Evolutionary conservation across 2,113 vertebrate genomes (phyloP).

Genomic region (Hyaena hyaena): DNA sequence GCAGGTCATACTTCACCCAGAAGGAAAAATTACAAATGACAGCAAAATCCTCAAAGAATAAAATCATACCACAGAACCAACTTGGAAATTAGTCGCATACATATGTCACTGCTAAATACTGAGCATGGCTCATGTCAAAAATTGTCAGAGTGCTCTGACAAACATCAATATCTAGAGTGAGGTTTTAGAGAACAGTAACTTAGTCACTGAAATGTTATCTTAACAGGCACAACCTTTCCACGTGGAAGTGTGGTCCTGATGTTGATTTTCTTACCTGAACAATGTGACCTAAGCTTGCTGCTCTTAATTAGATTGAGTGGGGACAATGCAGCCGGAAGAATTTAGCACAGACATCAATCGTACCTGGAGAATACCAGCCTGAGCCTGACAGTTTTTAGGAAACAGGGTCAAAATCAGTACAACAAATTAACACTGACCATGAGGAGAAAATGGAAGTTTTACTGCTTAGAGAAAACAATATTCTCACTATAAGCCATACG

Average conservation of each 20-base stretch:
- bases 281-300: conserved; percentile 3
- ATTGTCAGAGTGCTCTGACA: conserved; percentile 7
- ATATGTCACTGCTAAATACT: conserved; percentile 4
- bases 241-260: neutral
- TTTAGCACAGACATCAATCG: conserved; percentile 13
- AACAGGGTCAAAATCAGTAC: conserved; percentile 28
- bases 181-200: conserved; percentile 32
- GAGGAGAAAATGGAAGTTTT: neutral
- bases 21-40: conserved; percentile 60
- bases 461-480: neutral
- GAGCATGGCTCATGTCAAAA: conserved; percentile 23
- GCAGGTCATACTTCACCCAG: conserved; percentile 2
- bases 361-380: neutral
- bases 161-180: conserved; percentile 16
- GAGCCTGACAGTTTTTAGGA: neutral
- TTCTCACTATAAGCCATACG: neutral
- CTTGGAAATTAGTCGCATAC: conserved; percentile 34
- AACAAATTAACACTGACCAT: neutral
- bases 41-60: conserved; percentile 28
- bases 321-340: neutral
- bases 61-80: conserved; percentile 8
- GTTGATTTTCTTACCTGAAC: neutral
- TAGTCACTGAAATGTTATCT: neutral
- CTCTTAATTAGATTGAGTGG: conserved; percentile 43
- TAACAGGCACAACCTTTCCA: neutral